Conservation (phyloP, 1,140 invertebrate genomes). For the Luehdorfia chinensis region DNA sequence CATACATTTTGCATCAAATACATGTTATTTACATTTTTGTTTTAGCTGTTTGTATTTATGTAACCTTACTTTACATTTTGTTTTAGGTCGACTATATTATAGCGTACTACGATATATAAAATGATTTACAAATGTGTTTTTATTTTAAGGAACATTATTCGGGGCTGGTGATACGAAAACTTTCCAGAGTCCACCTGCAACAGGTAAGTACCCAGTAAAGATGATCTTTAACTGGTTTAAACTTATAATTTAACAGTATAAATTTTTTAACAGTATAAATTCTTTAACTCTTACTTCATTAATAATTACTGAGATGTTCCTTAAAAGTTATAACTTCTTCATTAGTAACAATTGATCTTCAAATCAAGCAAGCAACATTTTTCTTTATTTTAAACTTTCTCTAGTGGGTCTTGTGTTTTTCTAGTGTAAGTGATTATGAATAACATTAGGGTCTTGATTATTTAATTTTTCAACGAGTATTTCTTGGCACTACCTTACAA, state of each 20-base stretch:
- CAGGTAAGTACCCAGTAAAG: neutral
- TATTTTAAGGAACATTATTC: constrained; percentile 24
- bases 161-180: constrained; percentile 30
- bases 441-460: too few relatives aligned
- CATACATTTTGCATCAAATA: neutral
- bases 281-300: neutral
- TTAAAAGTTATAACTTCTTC: too few relatives aligned
- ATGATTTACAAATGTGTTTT: constrained; percentile 8
- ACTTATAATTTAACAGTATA: constrained; percentile 1
- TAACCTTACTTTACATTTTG: neutral
- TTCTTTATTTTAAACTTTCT: too few relatives aligned
- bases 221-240: constrained; percentile 1
- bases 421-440: too few relatives aligned
- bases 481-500: too few relatives aligned
- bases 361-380: neutral
- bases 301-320: too few relatives aligned
- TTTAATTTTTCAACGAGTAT: too few relatives aligned
- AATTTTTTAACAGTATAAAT: neutral
- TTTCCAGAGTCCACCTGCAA: constrained; percentile 20
- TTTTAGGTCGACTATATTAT: neutral
- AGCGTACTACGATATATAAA: neutral
- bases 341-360: too few relatives aligned
- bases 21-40: neutral
- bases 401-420: too few relatives aligned
- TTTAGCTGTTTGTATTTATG: neutral